Conservation (phyloP, 2,888 invertebrate genomes). For the Apamea epomidion region DNA sequence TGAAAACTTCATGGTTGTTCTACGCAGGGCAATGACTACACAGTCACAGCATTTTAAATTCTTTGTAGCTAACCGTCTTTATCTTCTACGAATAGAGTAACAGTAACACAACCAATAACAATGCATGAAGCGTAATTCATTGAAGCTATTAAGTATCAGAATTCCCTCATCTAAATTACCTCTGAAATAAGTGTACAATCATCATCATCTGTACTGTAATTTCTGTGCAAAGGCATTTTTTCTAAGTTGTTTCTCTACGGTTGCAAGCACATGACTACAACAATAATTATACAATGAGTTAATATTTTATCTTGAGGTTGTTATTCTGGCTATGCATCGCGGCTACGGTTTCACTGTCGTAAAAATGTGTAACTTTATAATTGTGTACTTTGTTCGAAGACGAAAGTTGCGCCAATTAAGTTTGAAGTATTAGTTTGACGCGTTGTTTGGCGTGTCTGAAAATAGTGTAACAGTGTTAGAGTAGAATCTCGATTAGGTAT, state of each 20-base stretch:
- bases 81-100: neutral
- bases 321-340: slow-evolving; percentile 50
- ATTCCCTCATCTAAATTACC: neutral
- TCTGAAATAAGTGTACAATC: slow-evolving; percentile 1
- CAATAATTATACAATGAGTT: slow-evolving; percentile 46
- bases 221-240: neutral
- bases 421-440: slow-evolving; percentile 26
- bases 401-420: slow-evolving; percentile 59
- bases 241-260: neutral
- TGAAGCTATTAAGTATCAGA: neutral
- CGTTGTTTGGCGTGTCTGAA: slow-evolving; percentile 17
- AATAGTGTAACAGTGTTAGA: neutral
- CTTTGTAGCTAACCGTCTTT: neutral
- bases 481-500: slow-evolving; percentile 2
- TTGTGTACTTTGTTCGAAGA: slow-evolving; percentile 51
- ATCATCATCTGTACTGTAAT: neutral
- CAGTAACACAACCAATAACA: neutral
- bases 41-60: slow-evolving; percentile 1
- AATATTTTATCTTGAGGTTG: slow-evolving; percentile 53
- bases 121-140: neutral
- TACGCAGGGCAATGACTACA: slow-evolving; percentile 6
- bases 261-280: slow-evolving; percentile 19
- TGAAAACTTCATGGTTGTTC: neutral
- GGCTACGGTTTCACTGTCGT: slow-evolving; percentile 59
- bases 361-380: slow-evolving; percentile 49